These are phyloP conservation scores for Mastacembelus armatus DNA, from an alignment of 2,797 vertebrate species.

Conservation along the genomic window DNA sequence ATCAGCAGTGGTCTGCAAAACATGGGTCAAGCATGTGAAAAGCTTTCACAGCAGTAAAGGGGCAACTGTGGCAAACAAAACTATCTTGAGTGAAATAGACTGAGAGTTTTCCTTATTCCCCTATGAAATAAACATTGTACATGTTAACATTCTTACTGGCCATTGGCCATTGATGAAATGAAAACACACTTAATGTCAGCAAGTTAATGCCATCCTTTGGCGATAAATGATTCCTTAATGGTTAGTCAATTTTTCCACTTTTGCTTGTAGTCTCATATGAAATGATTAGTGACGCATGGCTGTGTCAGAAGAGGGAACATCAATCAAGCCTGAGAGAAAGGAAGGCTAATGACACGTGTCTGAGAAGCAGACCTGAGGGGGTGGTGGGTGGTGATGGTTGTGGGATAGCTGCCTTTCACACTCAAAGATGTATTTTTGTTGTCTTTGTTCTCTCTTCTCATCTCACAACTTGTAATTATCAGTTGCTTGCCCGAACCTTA, in stretches of 20 bases:
- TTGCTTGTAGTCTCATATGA: slow-evolving; percentile 66
- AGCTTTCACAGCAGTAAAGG: slow-evolving; percentile 9
- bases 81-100: not conserved
- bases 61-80: slow-evolving; percentile 9
- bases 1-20: slow-evolving; percentile 27
- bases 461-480: slow-evolving; percentile 52
- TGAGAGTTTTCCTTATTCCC: slow-evolving; percentile 30
- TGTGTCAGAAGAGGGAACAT: slow-evolving; percentile 69
- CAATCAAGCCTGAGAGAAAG: slow-evolving; percentile 75
- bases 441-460: slow-evolving; percentile 45
- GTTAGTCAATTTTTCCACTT: slow-evolving; percentile 72
- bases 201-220: slow-evolving; percentile 63
- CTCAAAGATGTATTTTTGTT: slow-evolving; percentile 46
- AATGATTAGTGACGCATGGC: slow-evolving; percentile 79
- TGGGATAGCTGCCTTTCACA: slow-evolving; percentile 39
- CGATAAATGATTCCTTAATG: slow-evolving; percentile 77
- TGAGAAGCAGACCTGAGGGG: slow-evolving; percentile 53
- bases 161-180: slow-evolving; percentile 46
- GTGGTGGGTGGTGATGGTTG: slow-evolving; percentile 25
- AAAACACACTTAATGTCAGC: slow-evolving; percentile 67
- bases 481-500: not conserved
- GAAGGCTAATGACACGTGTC: slow-evolving; percentile 70
- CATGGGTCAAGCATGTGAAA: slow-evolving; percentile 32
- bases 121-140: slow-evolving; percentile 15
- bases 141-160: slow-evolving; percentile 10